Conservation (phyloP, 2,888 invertebrate species). For the Pomacea canaliculata region DNA sequence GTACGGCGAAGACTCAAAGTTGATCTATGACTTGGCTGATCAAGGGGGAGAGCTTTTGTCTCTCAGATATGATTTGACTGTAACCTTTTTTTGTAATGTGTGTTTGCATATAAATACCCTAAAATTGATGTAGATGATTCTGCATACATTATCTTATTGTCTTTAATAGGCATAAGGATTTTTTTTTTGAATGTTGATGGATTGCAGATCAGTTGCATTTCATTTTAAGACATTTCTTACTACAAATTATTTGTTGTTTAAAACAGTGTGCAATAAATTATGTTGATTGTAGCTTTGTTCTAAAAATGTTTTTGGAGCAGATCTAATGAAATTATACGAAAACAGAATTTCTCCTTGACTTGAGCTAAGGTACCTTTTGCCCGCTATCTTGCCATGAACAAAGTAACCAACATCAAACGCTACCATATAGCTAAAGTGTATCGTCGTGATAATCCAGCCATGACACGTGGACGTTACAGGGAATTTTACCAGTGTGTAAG, state of each 20-base stretch:
- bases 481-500: constrained; percentile 99
- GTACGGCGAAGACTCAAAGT: constrained; percentile 98
- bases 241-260: too few relatives aligned
- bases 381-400: constrained; percentile 97
- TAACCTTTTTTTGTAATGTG: constrained; percentile 53
- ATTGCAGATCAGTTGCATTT: too few relatives aligned
- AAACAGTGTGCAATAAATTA: too few relatives aligned
- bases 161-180: too few relatives aligned
- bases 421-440: constrained; percentile 99
- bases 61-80: constrained; percentile 96
- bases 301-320: too few relatives aligned
- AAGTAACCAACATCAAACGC: constrained; percentile 91
- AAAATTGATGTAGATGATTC: too few relatives aligned
- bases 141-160: too few relatives aligned
- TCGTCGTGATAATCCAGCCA: constrained; percentile 96
- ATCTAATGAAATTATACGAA: too few relatives aligned
- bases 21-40: constrained; percentile 98
- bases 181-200: too few relatives aligned
- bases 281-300: too few relatives aligned
- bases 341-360: constrained; percentile 9
- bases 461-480: constrained; percentile 93
- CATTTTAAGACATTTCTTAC: too few relatives aligned
- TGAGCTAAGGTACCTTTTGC: constrained; percentile 85
- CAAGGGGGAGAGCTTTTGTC: constrained; percentile 98
- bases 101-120: neutral